phyloP scores from a whole-genome alignment of 1,140 invertebrate genomes.

The Trichoplusia ni region DNA sequence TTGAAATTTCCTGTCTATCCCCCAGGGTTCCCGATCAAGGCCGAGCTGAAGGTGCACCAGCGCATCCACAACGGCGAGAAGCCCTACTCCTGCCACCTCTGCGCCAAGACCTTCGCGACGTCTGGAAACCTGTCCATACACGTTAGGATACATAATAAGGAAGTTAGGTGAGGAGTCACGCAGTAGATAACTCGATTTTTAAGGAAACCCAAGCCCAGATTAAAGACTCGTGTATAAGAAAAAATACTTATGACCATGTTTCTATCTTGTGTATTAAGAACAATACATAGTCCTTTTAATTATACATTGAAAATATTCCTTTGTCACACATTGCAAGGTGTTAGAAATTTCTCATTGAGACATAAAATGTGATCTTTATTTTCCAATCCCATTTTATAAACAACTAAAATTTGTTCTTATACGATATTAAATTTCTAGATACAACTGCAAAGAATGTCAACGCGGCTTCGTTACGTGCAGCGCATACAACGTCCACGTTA shows the following conservation, averaged over 20 bases:
- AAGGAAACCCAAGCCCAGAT: too few relatives aligned
- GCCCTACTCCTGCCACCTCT: conserved; percentile 69
- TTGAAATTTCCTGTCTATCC: background rate
- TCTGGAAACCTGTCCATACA: conserved; percentile 73
- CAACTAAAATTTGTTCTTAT: too few relatives aligned
- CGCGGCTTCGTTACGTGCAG: conserved; percentile 75
- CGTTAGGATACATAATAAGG: conserved; percentile 72
- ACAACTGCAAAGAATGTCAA: conserved; percentile 67
- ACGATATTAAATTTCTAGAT: conserved; percentile 52
- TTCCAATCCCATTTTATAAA: too few relatives aligned
- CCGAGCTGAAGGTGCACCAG: conserved; percentile 69
- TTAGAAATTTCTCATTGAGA: too few relatives aligned
- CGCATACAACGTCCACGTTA: conserved; percentile 70
- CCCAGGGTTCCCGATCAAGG: conserved; percentile 68
- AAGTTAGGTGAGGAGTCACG: conserved; percentile 69
- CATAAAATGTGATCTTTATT: too few relatives aligned
- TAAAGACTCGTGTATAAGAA: too few relatives aligned
- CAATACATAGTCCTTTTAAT: too few relatives aligned
- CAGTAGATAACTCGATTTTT: too few relatives aligned
- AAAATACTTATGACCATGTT: too few relatives aligned
- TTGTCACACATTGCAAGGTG: too few relatives aligned
- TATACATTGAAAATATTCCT: too few relatives aligned
- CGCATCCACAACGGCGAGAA: conserved; percentile 73
- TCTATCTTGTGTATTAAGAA: too few relatives aligned
- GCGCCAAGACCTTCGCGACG: conserved; percentile 70